Percentiles rank a stretch among this genome's conserved stretches.
Conservation (phyloP, 2,888 invertebrate species). For the Machimus atricapillus region DNA sequence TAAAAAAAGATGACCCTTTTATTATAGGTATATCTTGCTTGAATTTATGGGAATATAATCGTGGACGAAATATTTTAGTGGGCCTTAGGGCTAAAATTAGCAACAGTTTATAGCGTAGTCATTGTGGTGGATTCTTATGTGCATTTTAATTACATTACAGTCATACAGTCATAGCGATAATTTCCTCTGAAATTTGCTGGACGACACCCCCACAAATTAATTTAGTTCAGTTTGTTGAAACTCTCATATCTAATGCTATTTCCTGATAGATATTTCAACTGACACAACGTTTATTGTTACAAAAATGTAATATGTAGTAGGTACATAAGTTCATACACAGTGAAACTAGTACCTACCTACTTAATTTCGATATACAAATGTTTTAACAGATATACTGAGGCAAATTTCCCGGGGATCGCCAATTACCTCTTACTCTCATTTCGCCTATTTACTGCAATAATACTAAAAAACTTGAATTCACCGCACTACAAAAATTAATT, state of each 20-base stretch:
- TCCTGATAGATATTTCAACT: background rate
- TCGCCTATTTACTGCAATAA: background rate
- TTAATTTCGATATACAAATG: background rate
- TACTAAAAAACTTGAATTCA: background rate
- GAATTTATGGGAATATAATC: background rate
- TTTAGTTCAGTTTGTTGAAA: background rate
- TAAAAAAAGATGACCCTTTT: background rate
- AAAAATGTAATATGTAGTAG: background rate
- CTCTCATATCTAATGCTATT: background rate
- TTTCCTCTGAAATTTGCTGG: background rate
- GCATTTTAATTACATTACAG: background rate
- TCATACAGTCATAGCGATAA: too few species aligned
- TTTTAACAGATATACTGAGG: background rate
- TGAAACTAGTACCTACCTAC: too few species aligned
- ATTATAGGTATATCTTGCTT: background rate
- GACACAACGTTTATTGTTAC: background rate
- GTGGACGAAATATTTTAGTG: background rate
- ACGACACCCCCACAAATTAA: background rate
- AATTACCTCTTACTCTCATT: background rate
- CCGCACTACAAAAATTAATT: background rate
- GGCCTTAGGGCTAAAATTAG: background rate
- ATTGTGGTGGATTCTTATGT: background rate
- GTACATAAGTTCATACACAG: background rate
- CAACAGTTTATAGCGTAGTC: background rate
- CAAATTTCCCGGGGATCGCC: background rate